A percentile compares a stretch with the other conserved stretches of the same genome.
Evolutionary conservation across 2,888 invertebrate species (phyloP).

Genomic region (Drosophila meridionalis): DNA sequence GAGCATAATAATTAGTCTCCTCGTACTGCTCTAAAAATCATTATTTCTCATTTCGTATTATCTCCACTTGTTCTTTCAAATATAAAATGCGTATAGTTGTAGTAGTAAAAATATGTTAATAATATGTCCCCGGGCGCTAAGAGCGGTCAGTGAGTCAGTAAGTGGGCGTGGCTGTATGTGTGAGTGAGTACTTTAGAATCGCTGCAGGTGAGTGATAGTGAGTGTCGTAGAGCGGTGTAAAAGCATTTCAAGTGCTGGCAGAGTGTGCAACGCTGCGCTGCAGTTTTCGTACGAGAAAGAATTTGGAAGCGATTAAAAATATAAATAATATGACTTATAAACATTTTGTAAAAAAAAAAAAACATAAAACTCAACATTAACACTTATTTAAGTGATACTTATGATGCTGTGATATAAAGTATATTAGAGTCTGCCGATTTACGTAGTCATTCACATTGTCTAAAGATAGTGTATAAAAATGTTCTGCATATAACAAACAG

Average conservation of each 20-base stretch:
- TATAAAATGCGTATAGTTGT: slow-evolving; percentile 58
- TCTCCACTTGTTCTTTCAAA: slow-evolving; percentile 15
- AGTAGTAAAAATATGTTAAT: slow-evolving; percentile 54
- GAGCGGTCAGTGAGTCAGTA: slow-evolving; percentile 24
- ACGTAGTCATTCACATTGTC: slow-evolving; percentile 28
- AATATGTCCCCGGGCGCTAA: slow-evolving; percentile 40
- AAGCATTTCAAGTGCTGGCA: slow-evolving; percentile 63
- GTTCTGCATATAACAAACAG: slow-evolving; percentile 50
- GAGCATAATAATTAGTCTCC: slow-evolving; percentile 41
- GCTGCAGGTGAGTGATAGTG: slow-evolving; percentile 61
- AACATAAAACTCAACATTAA: slow-evolving; percentile 36
- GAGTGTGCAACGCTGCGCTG: slow-evolving; percentile 38
- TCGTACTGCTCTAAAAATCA: slow-evolving; percentile 65
- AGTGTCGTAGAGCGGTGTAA: slow-evolving; percentile 52
- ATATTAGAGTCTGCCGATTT: slow-evolving; percentile 31
- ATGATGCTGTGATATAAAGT: slow-evolving; percentile 25
- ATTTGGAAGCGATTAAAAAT: slow-evolving; percentile 40
- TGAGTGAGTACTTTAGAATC: slow-evolving; percentile 48
- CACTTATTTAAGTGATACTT: slow-evolving; percentile 33
- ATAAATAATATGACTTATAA: slow-evolving; percentile 47
- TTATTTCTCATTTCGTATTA: slow-evolving; percentile 52
- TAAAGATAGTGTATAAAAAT: slow-evolving; percentile 37
- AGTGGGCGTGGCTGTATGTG: slow-evolving; percentile 23
- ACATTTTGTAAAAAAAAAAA: slow-evolving; percentile 21
- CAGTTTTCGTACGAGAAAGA: slow-evolving; percentile 18